Evolutionary conservation across 2,113 vertebrate species (phyloP), one percentile per base, ranked within the genome.

Genomic region (Sceloporus tristichus): DNA sequence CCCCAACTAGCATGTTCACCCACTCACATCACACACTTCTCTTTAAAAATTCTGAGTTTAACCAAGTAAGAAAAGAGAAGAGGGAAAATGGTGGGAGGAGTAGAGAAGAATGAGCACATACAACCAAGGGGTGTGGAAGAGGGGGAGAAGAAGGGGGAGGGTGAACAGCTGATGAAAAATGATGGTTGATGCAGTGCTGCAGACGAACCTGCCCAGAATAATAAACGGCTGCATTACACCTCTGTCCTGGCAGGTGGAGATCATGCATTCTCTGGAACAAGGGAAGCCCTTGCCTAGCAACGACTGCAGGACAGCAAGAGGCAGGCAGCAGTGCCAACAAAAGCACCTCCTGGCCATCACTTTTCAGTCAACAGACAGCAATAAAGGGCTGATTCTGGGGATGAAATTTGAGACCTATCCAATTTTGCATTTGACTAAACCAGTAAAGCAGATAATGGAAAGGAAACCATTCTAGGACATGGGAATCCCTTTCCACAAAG

Each of bases 141-240:
- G 13, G 88, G 91, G 87, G 88, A 90, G 90, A 90, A 87, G 77
- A 9, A 83, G 92, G 89, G 89, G 91, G 87, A 23, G 23, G 92
- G 88, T 48, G 19, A 91, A 89, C 48, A 66, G 90, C 90, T 73
- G 94, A 86, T 56, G 9, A 89, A 93, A 92, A 94, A 89, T 87
- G 0, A 87, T 9, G 18, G 85, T 87, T 65, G 42, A 87, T n/a
- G 80, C 42, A 88, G 91, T 93, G 78, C 95, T 90, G 93, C 93
- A 94, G 95, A 85, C 82, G 70, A 95, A 96, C 95, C 91, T 95
- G 96, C 93, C 92, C 91, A 6, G 94, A 96, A 96, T 93, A 94
- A 90, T 94, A 95, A 96, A 93, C 27, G 84, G 81, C 91, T 78
- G 70, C 53, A 29, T 59, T 16, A 87, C 89, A 83, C 82, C 90